Conservation (phyloP, 2,888 invertebrate genomes). For the Alviniconcha strummeri region DNA sequence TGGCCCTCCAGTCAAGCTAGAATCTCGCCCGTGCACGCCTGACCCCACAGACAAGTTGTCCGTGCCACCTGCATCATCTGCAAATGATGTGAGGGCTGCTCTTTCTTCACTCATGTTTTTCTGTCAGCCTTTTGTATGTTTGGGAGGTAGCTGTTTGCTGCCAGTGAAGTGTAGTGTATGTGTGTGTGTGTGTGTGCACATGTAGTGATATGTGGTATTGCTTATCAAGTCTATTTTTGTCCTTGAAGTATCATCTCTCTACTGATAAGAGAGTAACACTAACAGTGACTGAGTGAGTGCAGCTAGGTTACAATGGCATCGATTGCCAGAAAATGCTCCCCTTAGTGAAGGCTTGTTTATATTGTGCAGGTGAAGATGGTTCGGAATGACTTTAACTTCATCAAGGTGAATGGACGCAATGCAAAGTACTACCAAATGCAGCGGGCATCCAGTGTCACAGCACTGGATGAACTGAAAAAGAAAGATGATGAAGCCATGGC, state of each 20-base stretch:
- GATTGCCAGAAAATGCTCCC: no score
- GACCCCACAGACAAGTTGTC: constrained; percentile 57
- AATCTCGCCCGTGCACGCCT: constrained; percentile 59
- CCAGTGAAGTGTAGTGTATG: no score
- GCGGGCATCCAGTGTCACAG: constrained; percentile 64
- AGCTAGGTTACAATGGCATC: no score
- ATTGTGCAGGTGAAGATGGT: constrained; percentile 56
- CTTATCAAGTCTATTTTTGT: no score
- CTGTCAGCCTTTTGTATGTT: no score
- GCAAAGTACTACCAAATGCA: constrained; percentile 56
- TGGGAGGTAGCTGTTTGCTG: no score
- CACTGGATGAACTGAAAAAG: constrained; percentile 67
- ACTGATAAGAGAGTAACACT: no score
- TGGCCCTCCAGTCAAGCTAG: constrained; percentile 59
- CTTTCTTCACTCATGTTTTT: no score
- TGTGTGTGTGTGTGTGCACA: no score
- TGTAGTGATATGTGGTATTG: no score
- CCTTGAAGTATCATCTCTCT: no score
- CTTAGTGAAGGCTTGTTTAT: neutral
- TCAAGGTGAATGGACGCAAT: constrained; percentile 66
- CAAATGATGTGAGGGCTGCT: constrained; percentile 58
- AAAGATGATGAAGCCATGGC: constrained; percentile 63
- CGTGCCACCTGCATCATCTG: constrained; percentile 64
- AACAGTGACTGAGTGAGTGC: no score
- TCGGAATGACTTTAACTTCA: constrained; percentile 66